Evolutionary conservation across 2,797 vertebrate genomes (phyloP), one percentile per base, ranked within the genome.

Genomic region (Limnodromus scolopaceus): DNA sequence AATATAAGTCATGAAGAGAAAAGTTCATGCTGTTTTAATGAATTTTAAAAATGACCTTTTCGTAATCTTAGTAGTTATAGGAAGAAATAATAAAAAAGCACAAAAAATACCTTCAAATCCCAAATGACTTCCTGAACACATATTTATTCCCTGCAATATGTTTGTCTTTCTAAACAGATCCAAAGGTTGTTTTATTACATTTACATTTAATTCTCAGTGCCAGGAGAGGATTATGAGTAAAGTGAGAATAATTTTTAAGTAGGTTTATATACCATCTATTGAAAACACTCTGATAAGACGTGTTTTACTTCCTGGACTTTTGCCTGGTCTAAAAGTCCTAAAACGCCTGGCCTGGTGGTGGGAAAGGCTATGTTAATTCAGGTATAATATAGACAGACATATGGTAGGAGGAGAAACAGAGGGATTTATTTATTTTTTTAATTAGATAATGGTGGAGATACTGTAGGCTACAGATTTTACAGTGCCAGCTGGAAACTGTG

Each of bases 31-130:
- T 79, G 46, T 72, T 94, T 63, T 69, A 93, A 88, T 94, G n/a
- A 90, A 78, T 87, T 87, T 81, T 13, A 16, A 89, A 90, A 90
- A 63, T 82, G 7, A 87, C 80, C 65, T 88, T 93, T 96, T 72
- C 3, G 2, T 84, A 84, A 51, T 94, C 16, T 9, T 41, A 49
- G 51, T 34, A 79, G 41, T 84, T 88, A 69, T 36, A 79, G 74
- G 19, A 88, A 75, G 66, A 84, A 89, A 72, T 79, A 14, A 49
- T 77, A n/a, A 89, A 84, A 64, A 87, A 68, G 2, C 41, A 53
- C 16, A 82, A 84, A 91, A 91, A 85, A 43, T 34, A 46, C 32
- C 34, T 75, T 81, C 38, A 61, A 78, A 69, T 71, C 38, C 22
- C 43, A 64, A 45, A 74, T 75, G 10, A 45, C 41, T 54, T 94